A percentile compares a stretch with the other conserved stretches of the same genome.
phyloP scores from a whole-genome alignment of 2,113 vertebrate species.

The Cheirogaleus medius region DNA sequence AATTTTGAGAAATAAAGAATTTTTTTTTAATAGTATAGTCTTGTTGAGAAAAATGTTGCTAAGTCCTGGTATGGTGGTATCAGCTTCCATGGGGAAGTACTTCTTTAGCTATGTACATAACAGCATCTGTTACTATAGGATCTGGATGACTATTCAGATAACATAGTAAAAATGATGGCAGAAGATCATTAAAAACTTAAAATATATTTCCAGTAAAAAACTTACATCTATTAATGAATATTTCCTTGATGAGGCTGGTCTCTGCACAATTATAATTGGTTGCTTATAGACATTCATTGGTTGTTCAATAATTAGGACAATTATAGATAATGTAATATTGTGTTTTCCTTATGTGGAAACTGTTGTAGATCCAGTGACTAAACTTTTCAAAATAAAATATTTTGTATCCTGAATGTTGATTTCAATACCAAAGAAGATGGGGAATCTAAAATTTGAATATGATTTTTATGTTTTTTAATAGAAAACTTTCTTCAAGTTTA shows the following conservation, averaged over 20 bases:
- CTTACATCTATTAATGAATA: not conserved
- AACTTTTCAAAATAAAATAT: conserved; percentile 52
- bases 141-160: conserved; percentile 1
- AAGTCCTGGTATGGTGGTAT: not conserved
- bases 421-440: conserved; percentile 72
- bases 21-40: not conserved
- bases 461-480: conserved; percentile 71
- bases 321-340: conserved; percentile 1
- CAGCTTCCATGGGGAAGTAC: not conserved
- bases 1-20: not conserved
- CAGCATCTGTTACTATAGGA: not conserved
- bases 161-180: not conserved
- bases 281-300: not conserved
- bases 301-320: not conserved
- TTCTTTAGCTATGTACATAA: not conserved
- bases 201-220: conserved; percentile 3
- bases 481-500: conserved; percentile 75
- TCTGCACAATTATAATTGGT: not conserved
- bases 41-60: not conserved
- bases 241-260: not conserved
- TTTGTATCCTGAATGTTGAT: conserved; percentile 28
- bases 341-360: conserved; percentile 38
- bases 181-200: not conserved
- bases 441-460: conserved; percentile 43
- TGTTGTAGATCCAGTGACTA: conserved; percentile 26